These are phyloP conservation scores for Metellina segmentata DNA, from an alignment of 2,888 invertebrate genomes.

Conservation along the genomic window DNA sequence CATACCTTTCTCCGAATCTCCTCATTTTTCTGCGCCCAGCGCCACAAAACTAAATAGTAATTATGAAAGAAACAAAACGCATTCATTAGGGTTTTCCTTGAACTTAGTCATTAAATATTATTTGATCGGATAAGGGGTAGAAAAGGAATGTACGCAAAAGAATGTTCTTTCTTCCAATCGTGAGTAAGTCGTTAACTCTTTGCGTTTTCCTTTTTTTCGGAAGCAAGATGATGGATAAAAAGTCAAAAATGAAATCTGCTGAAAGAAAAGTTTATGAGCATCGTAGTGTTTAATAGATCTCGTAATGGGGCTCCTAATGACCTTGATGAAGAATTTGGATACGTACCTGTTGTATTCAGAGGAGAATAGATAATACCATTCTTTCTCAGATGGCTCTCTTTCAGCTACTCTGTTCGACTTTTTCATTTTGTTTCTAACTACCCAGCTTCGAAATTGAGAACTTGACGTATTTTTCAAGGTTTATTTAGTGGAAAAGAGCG, in stretches of 20 bases:
- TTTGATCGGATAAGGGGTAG: constrained; percentile 30
- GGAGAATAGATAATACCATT: background rate
- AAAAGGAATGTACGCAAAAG: constrained; percentile 14
- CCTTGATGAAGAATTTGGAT: background rate
- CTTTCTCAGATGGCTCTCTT: background rate
- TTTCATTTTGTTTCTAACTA: background rate
- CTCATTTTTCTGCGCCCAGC: constrained; percentile 31
- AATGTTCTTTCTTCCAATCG: constrained; percentile 11
- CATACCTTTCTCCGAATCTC: constrained; percentile 4
- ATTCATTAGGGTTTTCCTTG: constrained; percentile 46
- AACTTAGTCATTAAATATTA: constrained; percentile 47
- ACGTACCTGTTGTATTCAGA: constrained; percentile 25
- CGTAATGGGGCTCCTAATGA: constrained; percentile 35
- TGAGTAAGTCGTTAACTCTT: constrained; percentile 39
- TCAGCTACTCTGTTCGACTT: background rate
- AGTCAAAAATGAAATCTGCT: constrained; percentile 13
- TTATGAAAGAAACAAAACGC: constrained; percentile 39
- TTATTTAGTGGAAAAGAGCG: background rate
- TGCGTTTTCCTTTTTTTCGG: constrained; percentile 25
- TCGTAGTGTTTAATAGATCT: constrained; percentile 24
- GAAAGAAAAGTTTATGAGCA: constrained; percentile 25
- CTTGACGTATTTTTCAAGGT: background rate
- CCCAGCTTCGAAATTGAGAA: background rate
- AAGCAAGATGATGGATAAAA: constrained; percentile 11
- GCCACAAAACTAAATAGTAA: constrained; percentile 45